Evolutionary conservation across 2,113 vertebrate genomes (phyloP).

Genomic region (Salvator merianae): DNA sequence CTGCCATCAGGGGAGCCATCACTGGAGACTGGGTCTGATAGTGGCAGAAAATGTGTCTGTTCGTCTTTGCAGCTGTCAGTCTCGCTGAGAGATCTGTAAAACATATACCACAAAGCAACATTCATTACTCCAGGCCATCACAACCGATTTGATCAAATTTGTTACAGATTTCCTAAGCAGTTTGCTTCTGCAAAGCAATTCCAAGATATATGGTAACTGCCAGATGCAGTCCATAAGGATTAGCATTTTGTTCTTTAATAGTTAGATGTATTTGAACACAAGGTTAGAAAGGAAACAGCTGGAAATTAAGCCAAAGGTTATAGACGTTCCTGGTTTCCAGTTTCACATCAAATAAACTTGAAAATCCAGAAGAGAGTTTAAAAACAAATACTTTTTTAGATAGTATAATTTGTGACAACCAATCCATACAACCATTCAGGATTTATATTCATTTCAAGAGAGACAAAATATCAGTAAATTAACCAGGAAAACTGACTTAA

Average conservation of each 20-base stretch:
- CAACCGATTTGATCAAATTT: not conserved
- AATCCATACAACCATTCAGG: not conserved
- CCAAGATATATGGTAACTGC: conserved; percentile 2
- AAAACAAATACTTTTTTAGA: not conserved
- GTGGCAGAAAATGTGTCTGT: conserved; percentile 34
- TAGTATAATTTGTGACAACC: not conserved
- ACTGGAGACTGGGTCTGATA: conserved; percentile 59
- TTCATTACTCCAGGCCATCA: conserved; percentile 30
- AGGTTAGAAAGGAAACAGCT: not conserved
- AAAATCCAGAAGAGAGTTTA: not conserved
- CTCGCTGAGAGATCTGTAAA: conserved; percentile 53
- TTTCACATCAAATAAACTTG: not conserved
- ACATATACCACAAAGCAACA: not conserved
- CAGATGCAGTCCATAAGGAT: not conserved
- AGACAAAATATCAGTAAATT: not conserved
- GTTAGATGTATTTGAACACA: not conserved
- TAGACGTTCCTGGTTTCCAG: not conserved
- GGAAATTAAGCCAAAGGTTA: not conserved
- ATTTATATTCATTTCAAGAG: not conserved
- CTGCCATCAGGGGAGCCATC: conserved; percentile 83
- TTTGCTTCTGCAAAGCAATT: not conserved
- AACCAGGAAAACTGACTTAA: not conserved
- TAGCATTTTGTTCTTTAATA: rapidly evolving
- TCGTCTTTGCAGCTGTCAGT: not conserved
- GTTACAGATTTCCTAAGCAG: not conserved